phyloP scores from a whole-genome alignment of 2,797 vertebrate species.

The Rhadinocentrus ornatus region DNA sequence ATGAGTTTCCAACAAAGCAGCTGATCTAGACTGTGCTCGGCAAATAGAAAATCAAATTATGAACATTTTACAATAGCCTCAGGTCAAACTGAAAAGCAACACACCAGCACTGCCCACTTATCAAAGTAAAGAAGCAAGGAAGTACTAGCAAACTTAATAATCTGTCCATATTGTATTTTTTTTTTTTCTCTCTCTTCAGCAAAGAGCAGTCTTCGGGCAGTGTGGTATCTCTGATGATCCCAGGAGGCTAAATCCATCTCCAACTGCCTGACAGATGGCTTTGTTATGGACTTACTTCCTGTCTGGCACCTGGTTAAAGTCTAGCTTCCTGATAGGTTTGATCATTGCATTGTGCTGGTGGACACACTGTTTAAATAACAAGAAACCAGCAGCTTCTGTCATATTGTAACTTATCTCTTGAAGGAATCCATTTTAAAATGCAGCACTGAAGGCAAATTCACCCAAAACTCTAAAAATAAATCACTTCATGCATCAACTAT shows the following conservation, averaged over 20 bases:
- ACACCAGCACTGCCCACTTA: conserved; percentile 26
- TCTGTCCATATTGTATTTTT: conserved; percentile 41
- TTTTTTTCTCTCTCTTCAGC: conserved; percentile 38
- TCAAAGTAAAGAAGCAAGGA: conserved; percentile 33
- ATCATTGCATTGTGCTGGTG: conserved; percentile 34
- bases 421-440: conserved; percentile 37
- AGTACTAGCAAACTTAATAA: conserved; percentile 56
- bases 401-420: conserved; percentile 42
- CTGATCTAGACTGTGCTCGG: neutral
- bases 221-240: conserved; percentile 52
- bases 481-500: conserved; percentile 7
- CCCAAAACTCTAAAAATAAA: conserved; percentile 28
- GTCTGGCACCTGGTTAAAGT: conserved; percentile 58
- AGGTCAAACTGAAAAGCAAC: conserved; percentile 14
- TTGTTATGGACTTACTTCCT: conserved; percentile 56
- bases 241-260: conserved; percentile 59
- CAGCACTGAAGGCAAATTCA: conserved; percentile 36
- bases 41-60: conserved; percentile 4
- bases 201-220: conserved; percentile 54
- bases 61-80: neutral
- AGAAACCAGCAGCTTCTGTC: conserved; percentile 36
- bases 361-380: conserved; percentile 43
- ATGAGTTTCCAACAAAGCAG: neutral
- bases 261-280: conserved; percentile 48
- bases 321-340: conserved; percentile 53